Base-by-base conservation (phyloP, 2,888 invertebrate species). In the Tethea ocularis region DNA sequence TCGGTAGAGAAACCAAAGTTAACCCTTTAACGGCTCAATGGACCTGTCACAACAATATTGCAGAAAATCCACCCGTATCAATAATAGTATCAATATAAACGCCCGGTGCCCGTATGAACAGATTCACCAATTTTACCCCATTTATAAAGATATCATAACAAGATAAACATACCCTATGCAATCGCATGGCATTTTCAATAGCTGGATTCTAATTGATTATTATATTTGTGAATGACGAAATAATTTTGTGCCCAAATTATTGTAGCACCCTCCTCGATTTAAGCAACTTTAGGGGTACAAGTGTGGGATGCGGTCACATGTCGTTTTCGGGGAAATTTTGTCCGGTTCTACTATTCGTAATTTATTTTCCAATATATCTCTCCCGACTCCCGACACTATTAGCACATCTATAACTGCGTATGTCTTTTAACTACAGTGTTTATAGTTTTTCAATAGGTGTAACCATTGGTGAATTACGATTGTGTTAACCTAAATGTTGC, bases 121-220 rank as follows among this genome's bases (percentile, higher is more conserved):
- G 84, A 89, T 89, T 86, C 74, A 80, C 79, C 84, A 86, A 89
- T 81, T 89, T 89, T 86, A 89, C 88, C 85, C 87, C 78, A 90
- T 89, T 88, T 89, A 88, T 87, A 84, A 80, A 88, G 88, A 91
- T 91, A 92, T 93, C 91, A 91, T 91, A 91, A 88, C 88, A 68
- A 83, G 88, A 90, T 86, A 83, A 80, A 75, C 75, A 63, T 63
- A 62, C 86, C 89, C 88, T 74, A 82, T 77, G 75, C 78, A 78
- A 82, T 78, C 62, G 71, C 68, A 67, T 79, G 83, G 74, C 84
- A 83, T 71, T 73, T 72, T 76, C 86, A 85, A 86, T 86, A 69
- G 77, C 71, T 74, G 75, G 70, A 80, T 82, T 87, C 82, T 86
- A 91, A 91, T 91, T 90, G 90, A 90, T 88, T 87, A 67, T 87